These are phyloP conservation scores for Entomobrya multifasciata DNA, from an alignment of 2,888 invertebrate genomes.

Conservation along the genomic window DNA sequence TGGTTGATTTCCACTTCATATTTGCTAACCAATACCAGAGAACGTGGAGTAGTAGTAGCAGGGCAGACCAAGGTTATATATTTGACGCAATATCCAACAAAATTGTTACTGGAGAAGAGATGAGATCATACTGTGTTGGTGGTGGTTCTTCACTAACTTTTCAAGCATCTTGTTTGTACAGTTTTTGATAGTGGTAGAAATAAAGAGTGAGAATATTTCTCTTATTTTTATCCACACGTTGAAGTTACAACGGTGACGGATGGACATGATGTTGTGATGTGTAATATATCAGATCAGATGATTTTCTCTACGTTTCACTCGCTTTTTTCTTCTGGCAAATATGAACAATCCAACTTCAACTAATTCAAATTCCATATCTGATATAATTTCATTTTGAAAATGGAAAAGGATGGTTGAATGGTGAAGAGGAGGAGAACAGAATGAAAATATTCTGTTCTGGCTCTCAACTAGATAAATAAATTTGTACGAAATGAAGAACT, in stretches of 20 bases:
- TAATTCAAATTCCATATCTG: conserved; percentile 59
- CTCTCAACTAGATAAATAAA: conserved; percentile 19
- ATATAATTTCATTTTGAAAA: conserved; percentile 57
- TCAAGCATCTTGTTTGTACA: conserved; percentile 38
- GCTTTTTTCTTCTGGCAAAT: conserved; percentile 17
- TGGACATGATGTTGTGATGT: not conserved
- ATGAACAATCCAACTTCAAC: conserved; percentile 51
- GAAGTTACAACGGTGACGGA: not conserved
- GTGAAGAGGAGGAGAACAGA: not conserved
- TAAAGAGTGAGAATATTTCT: not conserved
- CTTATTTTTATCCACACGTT: not conserved
- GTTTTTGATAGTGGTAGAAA: not conserved
- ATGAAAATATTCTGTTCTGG: not conserved
- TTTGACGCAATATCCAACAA: not conserved
- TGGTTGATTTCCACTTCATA: conserved; percentile 77
- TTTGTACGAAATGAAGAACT: not conserved
- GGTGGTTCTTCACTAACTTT: conserved; percentile 10
- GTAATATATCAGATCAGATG: conserved; percentile 6
- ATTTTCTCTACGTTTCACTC: not conserved
- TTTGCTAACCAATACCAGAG: conserved; percentile 38
- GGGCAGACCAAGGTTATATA: not conserved
- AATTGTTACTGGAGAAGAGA: not conserved
- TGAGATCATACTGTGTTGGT: conserved; percentile 17
- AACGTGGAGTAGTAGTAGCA: not conserved
- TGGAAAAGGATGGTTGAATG: not conserved